Evolutionary conservation across 2,113 vertebrate genomes (phyloP).

Genomic region (Ellobius talpinus): DNA sequence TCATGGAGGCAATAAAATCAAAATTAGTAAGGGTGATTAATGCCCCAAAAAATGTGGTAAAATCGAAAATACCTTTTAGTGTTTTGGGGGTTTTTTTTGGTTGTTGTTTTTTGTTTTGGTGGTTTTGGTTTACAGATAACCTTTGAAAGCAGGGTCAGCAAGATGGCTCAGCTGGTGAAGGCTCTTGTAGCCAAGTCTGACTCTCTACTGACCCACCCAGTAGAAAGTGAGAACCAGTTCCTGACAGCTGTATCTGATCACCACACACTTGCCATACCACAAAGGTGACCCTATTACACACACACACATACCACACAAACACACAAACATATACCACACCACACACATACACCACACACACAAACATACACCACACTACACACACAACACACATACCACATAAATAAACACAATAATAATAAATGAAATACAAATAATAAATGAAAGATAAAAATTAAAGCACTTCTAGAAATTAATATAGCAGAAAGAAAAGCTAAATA

Average conservation of each 20-base stretch:
- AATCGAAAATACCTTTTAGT: conserved; percentile 34
- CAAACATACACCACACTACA: not conserved
- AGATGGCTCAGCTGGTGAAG: not conserved
- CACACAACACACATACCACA: not conserved
- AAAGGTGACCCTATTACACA: not conserved
- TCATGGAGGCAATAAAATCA: conserved; percentile 16
- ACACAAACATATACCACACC: not conserved
- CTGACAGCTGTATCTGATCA: not conserved
- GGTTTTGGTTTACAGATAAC: not conserved
- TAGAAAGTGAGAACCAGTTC: not conserved
- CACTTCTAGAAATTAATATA: conserved; percentile 1
- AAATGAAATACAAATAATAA: not conserved
- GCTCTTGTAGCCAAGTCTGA: not conserved
- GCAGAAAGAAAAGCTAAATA: not conserved
- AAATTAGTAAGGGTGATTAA: conserved; percentile 48
- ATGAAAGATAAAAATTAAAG: not conserved
- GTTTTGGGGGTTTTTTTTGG: no score
- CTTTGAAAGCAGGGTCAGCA: not conserved
- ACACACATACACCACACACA: not conserved
- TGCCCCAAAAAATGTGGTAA: conserved; percentile 20
- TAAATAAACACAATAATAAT: not conserved
- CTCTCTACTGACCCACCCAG: not conserved
- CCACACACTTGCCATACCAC: not conserved
- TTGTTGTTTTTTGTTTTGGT: not conserved
- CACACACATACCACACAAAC: not conserved